Evolutionary conservation across 2,888 invertebrate genomes (phyloP).

Genomic region (Melinopterus prodromus): DNA sequence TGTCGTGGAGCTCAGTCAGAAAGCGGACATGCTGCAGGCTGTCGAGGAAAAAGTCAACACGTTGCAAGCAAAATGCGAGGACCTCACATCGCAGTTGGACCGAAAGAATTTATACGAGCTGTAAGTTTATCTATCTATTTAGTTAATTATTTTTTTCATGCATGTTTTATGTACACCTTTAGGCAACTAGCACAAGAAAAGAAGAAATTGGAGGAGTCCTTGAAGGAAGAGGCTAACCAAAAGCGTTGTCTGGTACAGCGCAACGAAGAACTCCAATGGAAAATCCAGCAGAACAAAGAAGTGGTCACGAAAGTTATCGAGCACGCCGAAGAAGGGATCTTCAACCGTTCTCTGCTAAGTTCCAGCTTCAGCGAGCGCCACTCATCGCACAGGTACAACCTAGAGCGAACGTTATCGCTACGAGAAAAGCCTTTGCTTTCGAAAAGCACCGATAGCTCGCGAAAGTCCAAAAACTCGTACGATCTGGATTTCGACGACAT

Average conservation of each 20-base stretch:
- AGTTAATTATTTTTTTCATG: neutral
- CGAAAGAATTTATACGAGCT: slow-evolving; percentile 77
- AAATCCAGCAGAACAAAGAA: slow-evolving; percentile 83
- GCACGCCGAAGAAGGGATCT: slow-evolving; percentile 50
- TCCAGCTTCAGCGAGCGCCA: slow-evolving; percentile 54
- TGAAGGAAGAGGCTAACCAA: slow-evolving; percentile 79
- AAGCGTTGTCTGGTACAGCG: slow-evolving; percentile 80
- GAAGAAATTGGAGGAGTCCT: slow-evolving; percentile 75
- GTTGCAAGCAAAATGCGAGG: slow-evolving; percentile 85
- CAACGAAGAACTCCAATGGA: slow-evolving; percentile 90
- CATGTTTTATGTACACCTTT: neutral
- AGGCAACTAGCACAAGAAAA: slow-evolving; percentile 76
- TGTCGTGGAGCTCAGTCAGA: slow-evolving; percentile 73
- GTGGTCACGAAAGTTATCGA: slow-evolving; percentile 64
- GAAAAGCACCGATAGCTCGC: slow-evolving; percentile 47
- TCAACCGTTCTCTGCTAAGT: slow-evolving; percentile 53
- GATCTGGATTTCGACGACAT: slow-evolving; percentile 54
- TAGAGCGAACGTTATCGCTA: slow-evolving; percentile 54
- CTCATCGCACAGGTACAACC: slow-evolving; percentile 31
- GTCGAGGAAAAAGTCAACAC: slow-evolving; percentile 78
- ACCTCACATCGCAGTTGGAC: slow-evolving; percentile 78
- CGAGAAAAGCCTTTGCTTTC: slow-evolving; percentile 50
- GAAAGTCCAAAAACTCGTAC: slow-evolving; percentile 49
- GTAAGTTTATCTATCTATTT: slow-evolving; percentile 58
- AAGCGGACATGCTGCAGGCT: slow-evolving; percentile 77